A percentile compares a stretch with the other conserved stretches of the same genome.
phyloP scores from a whole-genome alignment of 2,888 invertebrate species.

The Monoplex corrugatus region DNA sequence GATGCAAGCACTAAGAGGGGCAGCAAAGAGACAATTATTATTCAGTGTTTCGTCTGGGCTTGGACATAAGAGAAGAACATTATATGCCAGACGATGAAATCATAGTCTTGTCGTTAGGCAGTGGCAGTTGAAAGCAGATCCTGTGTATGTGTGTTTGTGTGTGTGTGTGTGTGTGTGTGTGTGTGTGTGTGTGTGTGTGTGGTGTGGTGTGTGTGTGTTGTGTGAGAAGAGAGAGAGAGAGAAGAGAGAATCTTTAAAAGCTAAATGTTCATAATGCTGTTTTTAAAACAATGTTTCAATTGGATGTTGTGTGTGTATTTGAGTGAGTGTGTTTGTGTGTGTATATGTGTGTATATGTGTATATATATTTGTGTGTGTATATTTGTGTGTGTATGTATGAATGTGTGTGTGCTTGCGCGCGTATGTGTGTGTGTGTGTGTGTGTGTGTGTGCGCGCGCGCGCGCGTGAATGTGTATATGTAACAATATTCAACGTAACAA shows the following conservation, averaged over 20 bases:
- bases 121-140: not conserved
- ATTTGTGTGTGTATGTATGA: slow-evolving; percentile 1
- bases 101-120: too few relatives aligned
- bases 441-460: slow-evolving; percentile 30
- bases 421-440: slow-evolving; percentile 19
- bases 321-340: slow-evolving; percentile 26
- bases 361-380: slow-evolving; percentile 4
- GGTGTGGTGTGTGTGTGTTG: not conserved
- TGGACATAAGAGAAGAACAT: too few relatives aligned
- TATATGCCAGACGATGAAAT: too few relatives aligned
- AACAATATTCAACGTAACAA: not conserved
- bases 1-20: too few relatives aligned
- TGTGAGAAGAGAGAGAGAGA: too few relatives aligned
- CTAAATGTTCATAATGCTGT: too few relatives aligned
- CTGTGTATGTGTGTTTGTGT: not conserved
- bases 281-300: too few relatives aligned
- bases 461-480: slow-evolving; percentile 1
- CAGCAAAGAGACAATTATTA: too few relatives aligned
- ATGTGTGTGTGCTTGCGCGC: slow-evolving; percentile 22
- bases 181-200: slow-evolving; percentile 18
- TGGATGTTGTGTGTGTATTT: not conserved
- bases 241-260: too few relatives aligned
- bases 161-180: slow-evolving; percentile 32
- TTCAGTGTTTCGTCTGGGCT: too few relatives aligned
- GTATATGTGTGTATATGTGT: slow-evolving; percentile 14